Base-by-base conservation (phyloP, 2,113 vertebrate genomes). In the Aleadryas rufinucha region DNA sequence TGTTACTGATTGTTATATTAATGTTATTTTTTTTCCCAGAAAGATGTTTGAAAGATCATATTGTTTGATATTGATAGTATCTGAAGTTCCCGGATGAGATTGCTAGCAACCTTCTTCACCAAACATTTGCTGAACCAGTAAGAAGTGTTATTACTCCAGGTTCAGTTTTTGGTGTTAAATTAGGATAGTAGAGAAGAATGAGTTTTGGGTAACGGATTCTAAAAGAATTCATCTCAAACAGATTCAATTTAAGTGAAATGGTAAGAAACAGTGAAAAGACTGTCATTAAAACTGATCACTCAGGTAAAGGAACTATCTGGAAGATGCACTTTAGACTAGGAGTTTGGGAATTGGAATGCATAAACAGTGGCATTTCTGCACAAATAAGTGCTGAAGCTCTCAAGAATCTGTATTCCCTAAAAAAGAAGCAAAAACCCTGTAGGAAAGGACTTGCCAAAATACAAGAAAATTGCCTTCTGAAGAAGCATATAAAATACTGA, bases 361-460 rank as follows among this genome's bases (percentile, higher is more conserved):
- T 59, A 61, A 20, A 1, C 4, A 27, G 5, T 44, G 27, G 9
- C 78, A 26, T 61, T 83, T 57, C 60, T 70, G 4, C 23, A 61
- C 11, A 21, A 70, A 35, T 52, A 60, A 26, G 7, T 28, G 10
- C 11, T 88, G 45, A 85, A 74, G 45, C 3, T 57, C 18, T 49
- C 7, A 49, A 50, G 17, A 78, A 63, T 35, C 10, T 35, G 7
- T 52, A 37, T 41, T 72, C 10, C 10, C 12, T 20, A 37, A 53
- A 65, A 50, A 50, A 17, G 1, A 6, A 63, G 1, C 1, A 81
- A 74, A 72, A 93, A 50, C 0, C 2, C 4, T 28, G 11, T 16
- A 39, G 16, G n/a, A 83, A 75, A 89, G 9, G 11, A 74, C 28
- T 74, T 61, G 15, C 1, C 11, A 70, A 82, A 56, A 82, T 42